These are phyloP conservation scores for Parazoanthus darwini DNA, from an alignment of 92 coral and sea anemone species.

Conservation along the genomic window DNA sequence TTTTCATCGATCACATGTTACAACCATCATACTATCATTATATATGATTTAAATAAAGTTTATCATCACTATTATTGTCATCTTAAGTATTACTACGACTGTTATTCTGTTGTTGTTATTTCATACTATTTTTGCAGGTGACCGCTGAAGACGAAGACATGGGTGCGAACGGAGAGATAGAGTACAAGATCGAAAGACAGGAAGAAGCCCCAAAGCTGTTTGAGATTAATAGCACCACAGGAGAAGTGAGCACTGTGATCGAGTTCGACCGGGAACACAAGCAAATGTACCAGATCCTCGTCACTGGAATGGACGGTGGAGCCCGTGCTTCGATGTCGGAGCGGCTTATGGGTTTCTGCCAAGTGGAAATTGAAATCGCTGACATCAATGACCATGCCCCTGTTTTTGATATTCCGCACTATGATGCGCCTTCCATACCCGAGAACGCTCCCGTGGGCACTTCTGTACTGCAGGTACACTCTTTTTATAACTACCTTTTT, in stretches of 20 bases:
- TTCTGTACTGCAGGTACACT: constrained; percentile 49
- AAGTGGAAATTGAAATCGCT: constrained; percentile 70
- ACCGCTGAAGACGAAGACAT: constrained; percentile 87
- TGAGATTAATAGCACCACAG: constrained; percentile 74
- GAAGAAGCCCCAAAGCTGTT: constrained; percentile 48
- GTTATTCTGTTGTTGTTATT: background rate
- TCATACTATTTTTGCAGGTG: constrained; percentile 42
- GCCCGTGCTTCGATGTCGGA: constrained; percentile 63
- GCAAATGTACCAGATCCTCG: constrained; percentile 60
- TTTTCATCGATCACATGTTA: too few species aligned
- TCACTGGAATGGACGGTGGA: constrained; percentile 79
- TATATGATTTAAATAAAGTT: too few species aligned
- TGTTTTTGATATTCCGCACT: constrained; percentile 60
- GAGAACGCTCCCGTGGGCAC: constrained; percentile 69
- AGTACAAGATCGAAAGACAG: constrained; percentile 76
- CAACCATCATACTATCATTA: too few species aligned
- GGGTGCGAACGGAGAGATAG: constrained; percentile 81
- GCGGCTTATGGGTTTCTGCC: constrained; percentile 87
- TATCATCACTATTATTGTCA: too few species aligned
- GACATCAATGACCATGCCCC: constrained; percentile 91
- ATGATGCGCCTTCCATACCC: constrained; percentile 57
- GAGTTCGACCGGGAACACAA: constrained; percentile 83
- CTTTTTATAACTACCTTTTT: too few species aligned
- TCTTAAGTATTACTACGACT: too few species aligned
- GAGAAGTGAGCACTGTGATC: constrained; percentile 67